Base-by-base conservation (phyloP, 2,888 invertebrate genomes). In the Drosophila yooni region DNA sequence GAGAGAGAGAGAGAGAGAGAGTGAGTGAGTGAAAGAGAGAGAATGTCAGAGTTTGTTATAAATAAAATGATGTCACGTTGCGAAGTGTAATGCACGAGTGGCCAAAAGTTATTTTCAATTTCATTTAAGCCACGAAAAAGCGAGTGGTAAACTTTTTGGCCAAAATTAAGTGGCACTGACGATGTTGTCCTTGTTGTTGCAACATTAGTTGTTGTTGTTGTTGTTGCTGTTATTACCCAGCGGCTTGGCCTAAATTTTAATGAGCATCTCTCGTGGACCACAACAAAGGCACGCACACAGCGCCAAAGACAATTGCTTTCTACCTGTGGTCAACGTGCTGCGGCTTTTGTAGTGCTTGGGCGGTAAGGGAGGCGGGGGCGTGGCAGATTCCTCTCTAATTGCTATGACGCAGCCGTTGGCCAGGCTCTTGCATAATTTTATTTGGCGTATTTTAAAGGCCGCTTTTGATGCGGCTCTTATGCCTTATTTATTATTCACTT, bases 81-180 rank as follows among this genome's bases (percentile, higher is more conserved):
- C 50, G 34, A 60, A 58, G 63, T 58, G 69, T 58, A 57, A 56
- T 63, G 68, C 69, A 76, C 70, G 69, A 62, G 60, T 70, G 70
- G 29, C 71, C 72, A 83, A 90, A 90, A 90, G 84, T 87, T 90
- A 87, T 90, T 90, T 87, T 87, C 88, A 89, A 90, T 87, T 90
- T 89, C 66, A 67, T 84, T 73, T 73, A 65, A 77, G 70, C 76
- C 82, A 74, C 58, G 60, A 67, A 77, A 74, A 67, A 74, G 59
- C 50, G 33, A 54, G 27, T 58, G 60, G 27, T 63, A 67, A 84
- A 88, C 65, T 77, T 83, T 76, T 18, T 46, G 43, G 27, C 50
- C 63, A 48, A 82, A 88, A 89, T 78, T 72, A 89, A 89, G 88
- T 79, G 76, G 76, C 78, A 62, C 70, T 33, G 36, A 64, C 56